Evolutionary conservation across 2,888 invertebrate genomes (phyloP).

Genomic region (Sphaerophoria rueppellii): DNA sequence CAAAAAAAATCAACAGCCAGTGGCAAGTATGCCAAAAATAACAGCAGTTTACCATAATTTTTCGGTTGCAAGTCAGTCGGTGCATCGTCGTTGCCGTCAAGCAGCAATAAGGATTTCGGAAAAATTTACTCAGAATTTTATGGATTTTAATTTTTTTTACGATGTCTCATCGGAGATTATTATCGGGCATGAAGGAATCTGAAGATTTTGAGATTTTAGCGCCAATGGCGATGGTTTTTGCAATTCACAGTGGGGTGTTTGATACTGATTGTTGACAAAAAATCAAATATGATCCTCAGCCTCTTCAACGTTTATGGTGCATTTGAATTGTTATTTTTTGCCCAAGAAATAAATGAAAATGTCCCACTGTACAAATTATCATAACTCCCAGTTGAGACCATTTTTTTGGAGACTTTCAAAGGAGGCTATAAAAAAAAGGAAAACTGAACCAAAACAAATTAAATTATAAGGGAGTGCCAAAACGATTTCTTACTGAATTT

Average conservation of each 20-base stretch:
- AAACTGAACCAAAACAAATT: constrained; percentile 44
- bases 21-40: constrained; percentile 30
- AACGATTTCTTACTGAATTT: constrained; percentile 64
- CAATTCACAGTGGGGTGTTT: not conserved
- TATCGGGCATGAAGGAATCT: constrained; percentile 35
- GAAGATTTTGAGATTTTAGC: constrained; percentile 24
- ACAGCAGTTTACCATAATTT: constrained; percentile 45
- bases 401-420: constrained; percentile 24
- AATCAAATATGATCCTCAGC: not conserved
- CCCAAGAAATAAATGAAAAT: not conserved
- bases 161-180: constrained; percentile 6
- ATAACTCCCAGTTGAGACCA: constrained; percentile 14
- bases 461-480: constrained; percentile 67
- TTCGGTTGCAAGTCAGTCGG: constrained; percentile 32
- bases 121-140: constrained; percentile 28
- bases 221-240: constrained; percentile 7
- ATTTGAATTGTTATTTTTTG: not conserved
- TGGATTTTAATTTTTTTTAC: constrained; percentile 30
- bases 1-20: constrained; percentile 30
- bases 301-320: too few species aligned
- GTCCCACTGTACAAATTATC: not conserved
- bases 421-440: not conserved
- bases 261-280: not conserved
- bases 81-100: constrained; percentile 21
- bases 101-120: constrained; percentile 49